These are phyloP conservation scores for Agrilus cyanescens DNA, from an alignment of 2,888 invertebrate genomes.

Conservation along the genomic window DNA sequence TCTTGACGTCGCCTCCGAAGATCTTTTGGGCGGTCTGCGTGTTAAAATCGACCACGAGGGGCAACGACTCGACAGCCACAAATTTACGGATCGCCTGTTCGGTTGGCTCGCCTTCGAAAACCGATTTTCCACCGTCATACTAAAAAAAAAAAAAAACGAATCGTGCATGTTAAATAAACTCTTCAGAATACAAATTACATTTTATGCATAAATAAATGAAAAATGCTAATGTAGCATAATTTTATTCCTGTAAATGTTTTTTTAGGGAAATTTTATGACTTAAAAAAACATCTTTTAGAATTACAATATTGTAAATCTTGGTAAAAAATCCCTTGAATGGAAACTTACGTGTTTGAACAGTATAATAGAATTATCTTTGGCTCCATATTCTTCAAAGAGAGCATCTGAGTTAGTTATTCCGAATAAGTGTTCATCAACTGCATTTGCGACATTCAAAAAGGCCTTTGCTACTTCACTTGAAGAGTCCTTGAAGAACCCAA, in stretches of 20 bases:
- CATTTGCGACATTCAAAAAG: constrained; percentile 68
- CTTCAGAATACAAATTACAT: background rate
- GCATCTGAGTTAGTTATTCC: constrained; percentile 71
- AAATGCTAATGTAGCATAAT: background rate
- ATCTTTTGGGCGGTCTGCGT: constrained; percentile 97
- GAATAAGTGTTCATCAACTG: constrained; percentile 80
- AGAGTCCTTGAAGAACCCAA: constrained; percentile 85
- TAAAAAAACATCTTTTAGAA: too few species aligned
- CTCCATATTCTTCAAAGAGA: constrained; percentile 68
- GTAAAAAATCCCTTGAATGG: too few species aligned
- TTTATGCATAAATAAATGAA: background rate
- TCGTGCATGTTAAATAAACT: constrained; percentile 4
- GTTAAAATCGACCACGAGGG: constrained; percentile 89
- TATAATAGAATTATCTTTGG: constrained; percentile 65
- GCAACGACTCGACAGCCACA: constrained; percentile 73
- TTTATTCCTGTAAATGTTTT: background rate
- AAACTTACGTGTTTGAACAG: constrained; percentile 82
- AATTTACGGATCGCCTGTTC: constrained; percentile 68
- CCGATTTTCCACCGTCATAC: constrained; percentile 76
- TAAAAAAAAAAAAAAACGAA: constrained; percentile 33
- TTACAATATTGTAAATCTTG: too few species aligned
- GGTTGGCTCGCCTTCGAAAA: constrained; percentile 56
- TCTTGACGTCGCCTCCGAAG: constrained; percentile 96
- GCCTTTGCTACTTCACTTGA: constrained; percentile 69
- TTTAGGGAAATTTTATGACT: too few species aligned